Conservation (phyloP, 1,140 invertebrate genomes). For the Bradynema listronoti region DNA sequence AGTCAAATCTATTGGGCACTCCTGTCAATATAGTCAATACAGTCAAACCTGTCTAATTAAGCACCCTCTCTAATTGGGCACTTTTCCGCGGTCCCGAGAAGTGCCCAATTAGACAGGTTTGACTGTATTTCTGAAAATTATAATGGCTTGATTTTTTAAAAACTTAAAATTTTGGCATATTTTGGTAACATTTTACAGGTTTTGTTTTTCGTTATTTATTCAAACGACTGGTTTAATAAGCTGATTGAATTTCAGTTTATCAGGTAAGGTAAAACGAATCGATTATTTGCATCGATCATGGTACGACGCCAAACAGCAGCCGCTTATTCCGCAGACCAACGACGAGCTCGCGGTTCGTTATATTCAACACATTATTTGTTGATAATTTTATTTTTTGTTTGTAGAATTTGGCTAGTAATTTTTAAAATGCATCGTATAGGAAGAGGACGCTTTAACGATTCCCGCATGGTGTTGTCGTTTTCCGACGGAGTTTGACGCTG, state of each 20-base stretch:
- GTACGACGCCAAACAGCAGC: conserved; percentile 8
- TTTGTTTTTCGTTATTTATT: background rate
- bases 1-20: too few relatives aligned
- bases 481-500: conserved; percentile 11
- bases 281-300: conserved; percentile 3
- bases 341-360: background rate
- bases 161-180: too few relatives aligned
- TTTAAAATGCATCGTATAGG: conserved; percentile 4
- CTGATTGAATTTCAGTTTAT: background rate
- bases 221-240: background rate
- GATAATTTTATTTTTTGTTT: too few relatives aligned
- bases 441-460: conserved; percentile 4
- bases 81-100: too few relatives aligned
- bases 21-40: too few relatives aligned
- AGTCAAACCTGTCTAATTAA: too few relatives aligned
- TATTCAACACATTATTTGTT: background rate
- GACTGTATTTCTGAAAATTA: too few relatives aligned
- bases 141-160: too few relatives aligned
- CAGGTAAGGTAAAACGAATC: background rate
- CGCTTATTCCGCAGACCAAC: background rate
- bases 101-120: too few relatives aligned
- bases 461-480: conserved; percentile 7
- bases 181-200: background rate
- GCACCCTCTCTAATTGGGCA: too few relatives aligned
- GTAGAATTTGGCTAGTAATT: background rate